Conservation (phyloP, 2,888 invertebrate genomes). For the Lysandra coridon region DNA sequence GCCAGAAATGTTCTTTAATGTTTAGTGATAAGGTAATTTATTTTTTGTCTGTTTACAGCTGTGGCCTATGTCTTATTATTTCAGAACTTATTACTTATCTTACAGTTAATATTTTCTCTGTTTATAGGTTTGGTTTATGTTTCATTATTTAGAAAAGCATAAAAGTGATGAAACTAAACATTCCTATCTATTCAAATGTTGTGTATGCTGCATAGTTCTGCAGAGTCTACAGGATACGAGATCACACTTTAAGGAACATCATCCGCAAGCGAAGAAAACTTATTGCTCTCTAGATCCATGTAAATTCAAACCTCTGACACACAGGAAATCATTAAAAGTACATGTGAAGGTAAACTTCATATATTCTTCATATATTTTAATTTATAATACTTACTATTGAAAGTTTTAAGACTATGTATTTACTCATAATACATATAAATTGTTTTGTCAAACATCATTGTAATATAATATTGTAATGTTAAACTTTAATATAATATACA, state of each 20-base stretch:
- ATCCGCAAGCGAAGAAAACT: slow-evolving; percentile 64
- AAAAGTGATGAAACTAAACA: slow-evolving; percentile 41
- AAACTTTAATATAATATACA: too few species aligned
- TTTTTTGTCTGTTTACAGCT: not conserved
- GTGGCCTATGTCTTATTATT: too few species aligned
- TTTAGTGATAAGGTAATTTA: slow-evolving; percentile 71
- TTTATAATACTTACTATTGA: too few species aligned
- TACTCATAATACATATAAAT: not conserved
- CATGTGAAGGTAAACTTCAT: slow-evolving; percentile 63
- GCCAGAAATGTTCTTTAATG: slow-evolving; percentile 59
- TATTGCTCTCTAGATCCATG: slow-evolving; percentile 67
- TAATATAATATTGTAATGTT: not conserved
- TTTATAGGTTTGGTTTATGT: slow-evolving; percentile 65
- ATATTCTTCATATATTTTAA: not conserved
- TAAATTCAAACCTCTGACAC: slow-evolving; percentile 65
- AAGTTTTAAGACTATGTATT: not conserved
- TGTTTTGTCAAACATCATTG: not conserved
- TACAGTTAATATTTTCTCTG: not conserved
- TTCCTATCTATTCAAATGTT: slow-evolving; percentile 64
- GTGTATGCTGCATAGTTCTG: slow-evolving; percentile 60
- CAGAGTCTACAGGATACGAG: slow-evolving; percentile 60
- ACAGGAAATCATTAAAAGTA: slow-evolving; percentile 66
- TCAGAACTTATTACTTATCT: slow-evolving; percentile 5
- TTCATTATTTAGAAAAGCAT: slow-evolving; percentile 65
- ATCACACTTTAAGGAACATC: slow-evolving; percentile 58